phyloP scores from a whole-genome alignment of 2,888 invertebrate species.

The Exephanes ischioxanthus region DNA sequence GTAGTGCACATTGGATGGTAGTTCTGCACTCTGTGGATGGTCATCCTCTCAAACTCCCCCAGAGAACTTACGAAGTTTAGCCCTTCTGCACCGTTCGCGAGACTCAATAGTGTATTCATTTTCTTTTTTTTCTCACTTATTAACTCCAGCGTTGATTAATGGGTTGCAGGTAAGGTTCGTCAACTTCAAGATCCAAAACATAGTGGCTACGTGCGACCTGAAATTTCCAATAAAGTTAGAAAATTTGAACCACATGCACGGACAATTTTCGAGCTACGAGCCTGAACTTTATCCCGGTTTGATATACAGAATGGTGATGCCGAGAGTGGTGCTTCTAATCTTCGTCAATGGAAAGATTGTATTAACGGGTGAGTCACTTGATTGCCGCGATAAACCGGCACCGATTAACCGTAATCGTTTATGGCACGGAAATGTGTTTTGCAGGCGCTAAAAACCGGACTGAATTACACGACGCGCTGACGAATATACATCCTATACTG shows the following conservation, averaged over 20 bases:
- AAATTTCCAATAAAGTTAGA: slow-evolving; percentile 90
- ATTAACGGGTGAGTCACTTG: slow-evolving; percentile 89
- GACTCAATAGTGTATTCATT: too few relatives aligned
- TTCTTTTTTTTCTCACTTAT: neutral
- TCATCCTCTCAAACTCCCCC: too few relatives aligned
- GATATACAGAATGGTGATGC: slow-evolving; percentile 98
- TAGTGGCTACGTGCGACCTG: slow-evolving; percentile 91
- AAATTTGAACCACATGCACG: slow-evolving; percentile 91
- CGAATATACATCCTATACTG: slow-evolving; percentile 97
- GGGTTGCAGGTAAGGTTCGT: slow-evolving; percentile 90
- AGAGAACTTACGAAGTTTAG: too few relatives aligned
- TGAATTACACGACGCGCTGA: slow-evolving; percentile 97
- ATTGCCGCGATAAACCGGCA: neutral
- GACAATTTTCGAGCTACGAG: slow-evolving; percentile 95
- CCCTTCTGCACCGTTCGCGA: too few relatives aligned
- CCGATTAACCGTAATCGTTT: neutral
- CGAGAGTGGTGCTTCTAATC: slow-evolving; percentile 97
- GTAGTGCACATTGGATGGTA: too few relatives aligned
- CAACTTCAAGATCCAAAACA: slow-evolving; percentile 91
- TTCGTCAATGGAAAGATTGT: slow-evolving; percentile 99
- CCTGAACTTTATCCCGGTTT: slow-evolving; percentile 99
- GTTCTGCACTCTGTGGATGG: too few relatives aligned
- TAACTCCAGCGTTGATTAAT: slow-evolving; percentile 10
- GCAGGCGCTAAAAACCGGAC: slow-evolving; percentile 95
- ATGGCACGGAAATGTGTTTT: neutral